Conservation (phyloP, 2,113 vertebrate genomes). For the Notechis scutatus region DNA sequence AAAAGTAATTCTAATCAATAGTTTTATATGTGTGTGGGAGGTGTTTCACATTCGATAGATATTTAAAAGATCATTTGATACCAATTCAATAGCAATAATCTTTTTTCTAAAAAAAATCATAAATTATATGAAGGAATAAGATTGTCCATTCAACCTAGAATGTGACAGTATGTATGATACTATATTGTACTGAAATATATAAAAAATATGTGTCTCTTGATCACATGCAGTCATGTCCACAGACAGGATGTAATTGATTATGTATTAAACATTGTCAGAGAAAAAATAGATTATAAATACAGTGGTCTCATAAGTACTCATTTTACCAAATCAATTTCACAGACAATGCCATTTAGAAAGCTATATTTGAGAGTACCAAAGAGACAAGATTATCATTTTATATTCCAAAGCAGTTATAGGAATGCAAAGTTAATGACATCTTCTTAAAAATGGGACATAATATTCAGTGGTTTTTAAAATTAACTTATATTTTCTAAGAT, state of each 20-base stretch:
- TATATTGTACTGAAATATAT: not conserved
- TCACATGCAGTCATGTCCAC: not conserved
- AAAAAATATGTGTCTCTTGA: not conserved
- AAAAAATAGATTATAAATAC: not conserved
- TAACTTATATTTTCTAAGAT: not conserved
- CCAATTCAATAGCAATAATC: not conserved
- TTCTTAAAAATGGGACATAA: constrained; percentile 6
- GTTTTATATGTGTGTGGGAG: not conserved
- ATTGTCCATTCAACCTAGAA: not conserved
- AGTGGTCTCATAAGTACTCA: not conserved
- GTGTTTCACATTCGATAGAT: not conserved
- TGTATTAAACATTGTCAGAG: not conserved
- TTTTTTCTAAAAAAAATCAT: not conserved
- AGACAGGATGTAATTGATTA: not conserved
- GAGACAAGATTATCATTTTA: not conserved
- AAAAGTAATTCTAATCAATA: not conserved
- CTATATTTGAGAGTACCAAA: not conserved
- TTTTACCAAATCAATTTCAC: not conserved
- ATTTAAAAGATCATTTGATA: not conserved
- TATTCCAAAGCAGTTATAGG: not conserved
- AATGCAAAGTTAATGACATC: constrained; percentile 12
- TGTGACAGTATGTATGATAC: not conserved
- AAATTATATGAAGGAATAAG: not conserved
- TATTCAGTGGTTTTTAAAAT: constrained; percentile 8
- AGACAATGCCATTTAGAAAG: not conserved